Percentiles rank a stretch among this genome's conserved stretches.
Evolutionary conservation across 2,888 invertebrate species (phyloP).

Genomic region (Pantelozetes paolii): DNA sequence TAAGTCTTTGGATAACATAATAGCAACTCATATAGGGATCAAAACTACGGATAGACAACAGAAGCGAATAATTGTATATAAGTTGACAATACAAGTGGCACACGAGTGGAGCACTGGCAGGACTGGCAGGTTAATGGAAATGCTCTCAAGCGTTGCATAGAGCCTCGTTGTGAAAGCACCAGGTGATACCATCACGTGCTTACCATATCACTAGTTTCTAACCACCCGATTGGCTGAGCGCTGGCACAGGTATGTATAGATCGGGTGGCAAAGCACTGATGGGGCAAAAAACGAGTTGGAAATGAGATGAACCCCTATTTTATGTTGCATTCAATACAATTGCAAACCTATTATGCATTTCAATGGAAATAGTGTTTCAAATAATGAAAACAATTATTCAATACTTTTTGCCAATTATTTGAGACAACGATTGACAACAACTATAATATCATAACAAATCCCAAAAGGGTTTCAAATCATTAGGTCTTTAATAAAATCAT

Average conservation of each 20-base stretch:
- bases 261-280: not conserved
- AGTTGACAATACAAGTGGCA: constrained; percentile 29
- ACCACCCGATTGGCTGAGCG: not conserved
- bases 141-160: constrained; percentile 11
- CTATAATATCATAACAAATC: not conserved
- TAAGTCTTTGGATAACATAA: constrained; percentile 17
- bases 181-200: constrained; percentile 29
- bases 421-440: not conserved
- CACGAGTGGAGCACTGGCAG: constrained; percentile 20
- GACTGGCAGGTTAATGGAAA: constrained; percentile 25
- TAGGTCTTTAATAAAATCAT: too few relatives aligned
- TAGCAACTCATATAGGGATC: not conserved
- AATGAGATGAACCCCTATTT: constrained; percentile 18
- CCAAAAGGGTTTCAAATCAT: not conserved
- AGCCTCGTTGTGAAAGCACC: constrained; percentile 26
- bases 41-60: not conserved
- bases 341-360: constrained; percentile 8
- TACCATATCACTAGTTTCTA: not conserved
- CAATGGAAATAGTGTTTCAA: too few relatives aligned
- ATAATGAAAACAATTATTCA: too few relatives aligned
- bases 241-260: not conserved
- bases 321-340: not conserved
- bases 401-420: too few relatives aligned
- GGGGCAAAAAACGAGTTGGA: constrained; percentile 23
- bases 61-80: not conserved